Evolutionary conservation across 35 echinoderm and acorn worm species (phyloP), one percentile per base, ranked within the genome.

Genomic region (Antedon bifida): DNA sequence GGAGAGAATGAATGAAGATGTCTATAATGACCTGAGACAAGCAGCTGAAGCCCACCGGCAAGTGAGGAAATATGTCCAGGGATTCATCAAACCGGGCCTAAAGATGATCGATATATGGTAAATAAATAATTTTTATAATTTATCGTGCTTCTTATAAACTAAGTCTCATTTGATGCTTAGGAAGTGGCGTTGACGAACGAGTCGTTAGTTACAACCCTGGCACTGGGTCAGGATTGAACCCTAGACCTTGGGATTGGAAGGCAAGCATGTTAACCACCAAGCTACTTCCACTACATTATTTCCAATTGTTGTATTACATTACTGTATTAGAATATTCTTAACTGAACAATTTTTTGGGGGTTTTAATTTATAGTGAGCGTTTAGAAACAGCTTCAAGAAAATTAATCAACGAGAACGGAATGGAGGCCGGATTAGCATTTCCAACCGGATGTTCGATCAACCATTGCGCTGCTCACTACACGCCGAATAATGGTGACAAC

Each of bases 401-500:
- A 74, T 36, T 92, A 78, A 99, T 99, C 34, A 86, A 99, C 77
- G 95, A 99, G 88, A 99, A 88, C 46, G 95, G 95, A 26, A 74
- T 92, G 35, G 84, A 89, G 36, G 95, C 95, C 44, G 95, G 95
- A 0, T 80, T 99, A 39, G 95, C 95, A 28, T 99, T 99, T 81
- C 95, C 95, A 28, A 99, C 95, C 30, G 95, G 95, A 33, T 99
- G 95, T 75, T 99, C 95, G 28, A 36, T 92, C 7, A 99, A 99
- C 78, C 87, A 99, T 78, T 99, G 95, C 74, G 95, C 95, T 46
- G 95, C 95, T 30, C 95, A 99, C 83, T 99, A 99, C 77, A 99
- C 95, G 16, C 95, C 95, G 30, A 92, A 99, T 84, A 85, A 87
- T 83, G 95, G 91, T 34, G 91, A 92, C 44, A 44, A 84, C 1